Evolutionary conservation across 2,888 invertebrate genomes (phyloP), one percentile per base, ranked within the genome.

Genomic region (Galerucella nymphaeae): DNA sequence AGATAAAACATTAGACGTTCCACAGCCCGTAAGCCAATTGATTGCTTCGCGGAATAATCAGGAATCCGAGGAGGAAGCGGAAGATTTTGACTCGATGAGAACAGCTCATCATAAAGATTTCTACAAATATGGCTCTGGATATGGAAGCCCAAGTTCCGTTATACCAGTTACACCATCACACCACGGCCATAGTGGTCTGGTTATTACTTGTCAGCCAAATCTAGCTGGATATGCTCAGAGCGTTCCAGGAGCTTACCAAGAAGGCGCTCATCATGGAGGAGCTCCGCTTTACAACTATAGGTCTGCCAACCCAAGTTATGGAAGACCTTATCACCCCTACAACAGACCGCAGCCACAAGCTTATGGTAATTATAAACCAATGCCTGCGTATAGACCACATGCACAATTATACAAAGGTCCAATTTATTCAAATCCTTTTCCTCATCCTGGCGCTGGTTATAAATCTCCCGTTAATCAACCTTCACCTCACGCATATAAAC

Each of bases 181-280:
- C 16, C 77, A 75, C 30, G 68, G 75, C 20, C 85, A 85, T 72
- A 83, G 80, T 73, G 86, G 86, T 10, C 77, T 87, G 42, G 85
- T 86, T 5, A 86, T 87, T 55, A 86, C 86, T n/a, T 87, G 87
- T 73, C 86, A 86, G 80, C 87, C 87, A 14, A 84, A 84, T 72
- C 80, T 86, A 48, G 85, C 86, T 63, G 87, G 87, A 61, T 86
- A 85, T 70, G 84, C 85, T 41, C 79, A 83, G 50, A 77, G 80
- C 14, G 73, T 78, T 6, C 75, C 75, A 16, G 45, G 10, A n/a
- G n/a, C n/a, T 13, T 59, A 45, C 13, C 65, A 70, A 9, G 61
- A 72, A 61, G 18, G 73, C 66, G 23, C 72, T 70, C 38, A 71
- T 72, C 68, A 78, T 71, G 50, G 67, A 48, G 45, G 74, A 74